phyloP scores from a whole-genome alignment of 2,113 vertebrate species.

The Tringa solitaria region DNA sequence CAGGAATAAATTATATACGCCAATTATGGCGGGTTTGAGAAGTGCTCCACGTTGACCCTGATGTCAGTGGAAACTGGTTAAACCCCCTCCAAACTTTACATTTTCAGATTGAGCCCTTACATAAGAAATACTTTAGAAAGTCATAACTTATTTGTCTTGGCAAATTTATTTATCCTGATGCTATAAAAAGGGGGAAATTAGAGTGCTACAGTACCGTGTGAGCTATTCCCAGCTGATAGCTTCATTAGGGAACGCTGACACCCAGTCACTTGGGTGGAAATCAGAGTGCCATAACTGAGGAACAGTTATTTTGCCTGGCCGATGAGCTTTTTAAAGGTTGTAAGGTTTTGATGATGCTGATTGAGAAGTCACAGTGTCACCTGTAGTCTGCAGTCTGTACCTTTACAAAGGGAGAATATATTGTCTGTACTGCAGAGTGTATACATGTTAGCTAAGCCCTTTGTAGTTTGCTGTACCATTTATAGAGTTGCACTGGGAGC shows the following conservation, averaged over 20 bases:
- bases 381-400: neutral
- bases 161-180: neutral
- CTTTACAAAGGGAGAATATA: neutral
- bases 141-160: neutral
- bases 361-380: neutral
- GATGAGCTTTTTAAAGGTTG: neutral
- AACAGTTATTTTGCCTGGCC: neutral
- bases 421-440: neutral
- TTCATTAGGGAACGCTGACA: neutral
- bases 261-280: neutral
- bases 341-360: neutral
- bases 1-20: neutral
- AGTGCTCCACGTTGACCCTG: neutral
- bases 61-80: neutral
- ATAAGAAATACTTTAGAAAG: neutral
- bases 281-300: neutral
- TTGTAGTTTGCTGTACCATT: neutral
- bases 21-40: neutral
- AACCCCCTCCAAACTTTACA: neutral
- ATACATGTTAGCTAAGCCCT: accelerated
- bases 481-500: neutral
- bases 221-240: neutral
- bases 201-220: neutral
- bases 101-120: neutral
- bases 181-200: neutral